Conservation (phyloP, 1,140 invertebrate genomes). For the Meteorus sp. region DNA sequence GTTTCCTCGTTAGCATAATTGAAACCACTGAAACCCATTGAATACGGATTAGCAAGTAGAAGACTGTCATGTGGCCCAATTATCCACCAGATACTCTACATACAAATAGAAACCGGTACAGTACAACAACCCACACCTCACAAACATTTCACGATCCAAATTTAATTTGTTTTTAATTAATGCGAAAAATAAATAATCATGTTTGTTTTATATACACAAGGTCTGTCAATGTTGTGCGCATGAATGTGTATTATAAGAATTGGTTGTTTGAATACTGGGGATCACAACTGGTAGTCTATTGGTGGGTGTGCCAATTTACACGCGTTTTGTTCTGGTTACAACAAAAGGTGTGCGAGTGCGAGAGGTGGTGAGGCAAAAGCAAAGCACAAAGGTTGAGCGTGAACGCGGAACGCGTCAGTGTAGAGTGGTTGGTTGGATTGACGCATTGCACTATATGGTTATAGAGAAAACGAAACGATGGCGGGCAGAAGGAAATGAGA, state of each 20-base stretch:
- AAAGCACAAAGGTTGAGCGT: conserved; percentile 38
- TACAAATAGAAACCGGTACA: neutral
- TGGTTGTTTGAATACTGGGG: conserved; percentile 23
- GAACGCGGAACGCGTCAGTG: conserved; percentile 35
- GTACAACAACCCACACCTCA: no score
- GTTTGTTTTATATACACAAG: no score
- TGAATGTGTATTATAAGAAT: conserved; percentile 6
- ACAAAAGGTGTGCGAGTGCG: conserved; percentile 49
- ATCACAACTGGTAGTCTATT: conserved; percentile 35
- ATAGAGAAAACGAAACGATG: no score
- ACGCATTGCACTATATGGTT: conserved; percentile 33
- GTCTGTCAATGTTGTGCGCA: neutral
- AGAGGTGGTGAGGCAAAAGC: conserved; percentile 30
- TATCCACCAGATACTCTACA: neutral
- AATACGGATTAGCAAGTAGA: conserved; percentile 37
- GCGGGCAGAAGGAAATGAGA: neutral
- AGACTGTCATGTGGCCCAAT: neutral
- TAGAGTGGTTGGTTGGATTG: conserved; percentile 36
- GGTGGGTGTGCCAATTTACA: conserved; percentile 51
- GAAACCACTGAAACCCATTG: conserved; percentile 50
- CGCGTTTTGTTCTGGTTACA: conserved; percentile 46
- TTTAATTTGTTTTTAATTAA: no score
- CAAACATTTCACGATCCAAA: no score
- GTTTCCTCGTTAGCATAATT: conserved; percentile 49
- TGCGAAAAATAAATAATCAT: no score